These are phyloP conservation scores for Andrena minutula DNA, from an alignment of 2,888 invertebrate species.

Conservation along the genomic window DNA sequence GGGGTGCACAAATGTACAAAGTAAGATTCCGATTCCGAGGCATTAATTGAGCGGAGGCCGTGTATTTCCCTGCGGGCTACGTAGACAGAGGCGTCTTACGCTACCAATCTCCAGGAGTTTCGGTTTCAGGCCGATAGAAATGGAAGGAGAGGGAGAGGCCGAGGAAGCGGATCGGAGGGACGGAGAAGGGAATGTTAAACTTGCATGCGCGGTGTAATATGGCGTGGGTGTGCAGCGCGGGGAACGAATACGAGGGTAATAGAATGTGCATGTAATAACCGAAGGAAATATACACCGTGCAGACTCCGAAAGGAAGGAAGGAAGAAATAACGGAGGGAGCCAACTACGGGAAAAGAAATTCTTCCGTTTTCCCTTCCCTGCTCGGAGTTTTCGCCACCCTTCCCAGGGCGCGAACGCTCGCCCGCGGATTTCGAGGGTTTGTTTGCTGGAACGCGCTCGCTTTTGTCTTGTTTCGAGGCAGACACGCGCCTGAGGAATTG, in stretches of 20 bases:
- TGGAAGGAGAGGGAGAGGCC: conserved; percentile 27
- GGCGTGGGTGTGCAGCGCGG: conserved; percentile 49
- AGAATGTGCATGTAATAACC: conserved; percentile 82
- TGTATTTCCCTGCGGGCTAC: conserved; percentile 82
- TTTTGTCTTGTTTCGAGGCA: conserved; percentile 46
- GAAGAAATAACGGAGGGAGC: conserved; percentile 59
- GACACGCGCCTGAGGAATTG: conserved; percentile 51
- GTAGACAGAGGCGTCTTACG: conserved; percentile 70
- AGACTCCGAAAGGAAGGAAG: conserved; percentile 63
- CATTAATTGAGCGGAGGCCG: conserved; percentile 80
- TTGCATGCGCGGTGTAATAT: conserved; percentile 71
- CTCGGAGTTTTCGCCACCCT: background rate
- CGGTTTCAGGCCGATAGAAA: conserved; percentile 66
- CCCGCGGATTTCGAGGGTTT: conserved; percentile 47
- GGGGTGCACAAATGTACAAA: conserved; percentile 72
- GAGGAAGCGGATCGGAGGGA: conserved; percentile 41
- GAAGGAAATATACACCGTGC: conserved; percentile 73
- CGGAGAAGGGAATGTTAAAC: conserved; percentile 63
- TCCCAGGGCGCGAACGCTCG: conserved; percentile 28
- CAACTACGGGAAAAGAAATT: conserved; percentile 35
- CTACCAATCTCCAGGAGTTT: conserved; percentile 74
- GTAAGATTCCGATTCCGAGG: conserved; percentile 82
- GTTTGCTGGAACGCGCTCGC: conserved; percentile 47
- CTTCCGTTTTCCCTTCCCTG: background rate
- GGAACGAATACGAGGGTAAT: conserved; percentile 77